phyloP scores from a whole-genome alignment of 1,140 invertebrate species.

The Arctopsyche grandis region DNA sequence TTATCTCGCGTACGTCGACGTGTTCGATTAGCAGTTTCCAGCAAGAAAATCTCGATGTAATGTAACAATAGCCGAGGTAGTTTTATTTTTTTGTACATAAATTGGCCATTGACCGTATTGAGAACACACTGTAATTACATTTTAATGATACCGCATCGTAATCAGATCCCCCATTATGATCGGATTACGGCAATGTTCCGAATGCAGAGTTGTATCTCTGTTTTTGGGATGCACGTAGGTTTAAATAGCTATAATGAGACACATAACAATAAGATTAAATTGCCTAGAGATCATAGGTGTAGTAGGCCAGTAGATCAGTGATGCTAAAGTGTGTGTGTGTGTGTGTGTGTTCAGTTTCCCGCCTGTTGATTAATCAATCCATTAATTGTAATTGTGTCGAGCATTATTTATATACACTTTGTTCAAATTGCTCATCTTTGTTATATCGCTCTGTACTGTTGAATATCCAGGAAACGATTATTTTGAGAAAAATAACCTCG shows the following conservation, averaged over 20 bases:
- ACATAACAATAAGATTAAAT: neutral
- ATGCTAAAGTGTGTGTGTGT: no score
- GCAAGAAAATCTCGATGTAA: neutral
- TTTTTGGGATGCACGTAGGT: slow-evolving; percentile 23
- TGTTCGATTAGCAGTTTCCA: neutral
- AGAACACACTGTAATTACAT: slow-evolving; percentile 15
- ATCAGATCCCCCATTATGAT: slow-evolving; percentile 22
- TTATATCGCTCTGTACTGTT: no score
- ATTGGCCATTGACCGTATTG: neutral
- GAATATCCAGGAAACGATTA: no score
- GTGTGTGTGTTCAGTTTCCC: no score
- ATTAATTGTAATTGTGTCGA: no score
- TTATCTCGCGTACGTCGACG: neutral
- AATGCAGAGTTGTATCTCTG: neutral
- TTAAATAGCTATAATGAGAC: slow-evolving; percentile 2
- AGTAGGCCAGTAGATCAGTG: no score
- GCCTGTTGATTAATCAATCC: no score
- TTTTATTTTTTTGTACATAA: neutral
- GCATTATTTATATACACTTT: no score
- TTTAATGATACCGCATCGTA: slow-evolving; percentile 19
- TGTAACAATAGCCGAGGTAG: neutral
- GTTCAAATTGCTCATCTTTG: no score
- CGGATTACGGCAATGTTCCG: neutral
- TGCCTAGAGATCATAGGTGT: no score
- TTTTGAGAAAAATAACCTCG: no score